Evolutionary conservation across 2,888 invertebrate species (phyloP).

Genomic region (Idaea aversata): DNA sequence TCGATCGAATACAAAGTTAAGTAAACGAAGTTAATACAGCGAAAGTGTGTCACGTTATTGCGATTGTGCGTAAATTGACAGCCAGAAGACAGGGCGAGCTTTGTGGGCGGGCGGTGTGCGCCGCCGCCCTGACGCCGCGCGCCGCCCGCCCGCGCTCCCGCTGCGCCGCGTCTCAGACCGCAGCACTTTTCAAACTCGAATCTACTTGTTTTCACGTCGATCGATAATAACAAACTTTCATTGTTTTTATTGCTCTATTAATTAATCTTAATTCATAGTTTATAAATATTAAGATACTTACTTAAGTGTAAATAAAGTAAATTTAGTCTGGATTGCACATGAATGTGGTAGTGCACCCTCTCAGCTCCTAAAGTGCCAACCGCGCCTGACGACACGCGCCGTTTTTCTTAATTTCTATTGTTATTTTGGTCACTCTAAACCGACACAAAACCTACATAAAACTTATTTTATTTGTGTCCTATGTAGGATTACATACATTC

Average conservation of each 20-base stretch:
- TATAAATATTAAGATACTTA: no score
- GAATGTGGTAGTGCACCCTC: no score
- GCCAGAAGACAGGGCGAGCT: conserved; percentile 31
- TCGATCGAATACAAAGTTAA: conserved; percentile 50
- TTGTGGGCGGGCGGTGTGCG: conserved; percentile 31
- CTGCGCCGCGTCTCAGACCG: conserved; percentile 32
- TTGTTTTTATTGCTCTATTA: background rate
- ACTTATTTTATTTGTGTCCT: no score
- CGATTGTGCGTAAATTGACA: conserved; percentile 48
- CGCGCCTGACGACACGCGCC: no score
- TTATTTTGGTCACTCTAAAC: no score
- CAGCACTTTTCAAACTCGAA: background rate
- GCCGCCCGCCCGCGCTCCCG: conserved; percentile 31
- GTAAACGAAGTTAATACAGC: conserved; percentile 70
- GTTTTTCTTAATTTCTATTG: no score
- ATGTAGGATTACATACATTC: no score
- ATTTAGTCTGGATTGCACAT: no score
- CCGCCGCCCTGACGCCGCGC: conserved; percentile 37
- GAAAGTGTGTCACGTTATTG: conserved; percentile 53
- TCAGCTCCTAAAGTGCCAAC: no score
- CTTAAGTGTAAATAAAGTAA: no score
- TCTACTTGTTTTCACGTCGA: background rate
- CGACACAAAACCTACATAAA: no score
- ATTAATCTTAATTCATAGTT: background rate
- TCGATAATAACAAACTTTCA: background rate